Percentiles rank a stretch among this genome's conserved stretches.
These are phyloP conservation scores for Pachyrhynchus sulphureomaculatus DNA, from an alignment of 1,140 invertebrate genomes.

Conservation along the genomic window DNA sequence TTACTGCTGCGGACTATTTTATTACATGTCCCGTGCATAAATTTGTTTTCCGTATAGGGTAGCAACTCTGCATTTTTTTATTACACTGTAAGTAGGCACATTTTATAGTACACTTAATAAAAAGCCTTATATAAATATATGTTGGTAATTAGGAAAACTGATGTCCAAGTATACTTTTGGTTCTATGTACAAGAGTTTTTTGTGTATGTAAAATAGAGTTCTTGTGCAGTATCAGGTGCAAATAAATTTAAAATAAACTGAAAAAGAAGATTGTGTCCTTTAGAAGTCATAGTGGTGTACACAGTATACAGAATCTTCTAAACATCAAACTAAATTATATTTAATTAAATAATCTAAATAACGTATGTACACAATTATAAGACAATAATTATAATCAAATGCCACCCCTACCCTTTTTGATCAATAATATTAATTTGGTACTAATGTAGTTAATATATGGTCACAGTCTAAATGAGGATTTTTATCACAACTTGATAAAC, in stretches of 20 bases:
- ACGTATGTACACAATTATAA: conserved; percentile 37
- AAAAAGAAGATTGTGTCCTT: conserved; percentile 27
- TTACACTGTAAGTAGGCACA: background rate
- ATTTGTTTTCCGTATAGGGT: background rate
- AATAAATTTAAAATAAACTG: conserved; percentile 13
- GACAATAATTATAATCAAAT: conserved; percentile 36
- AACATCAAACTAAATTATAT: conserved; percentile 37
- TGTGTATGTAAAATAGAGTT: conserved; percentile 1
- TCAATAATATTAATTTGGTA: no score
- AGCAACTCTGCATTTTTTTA: no score
- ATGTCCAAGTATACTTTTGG: background rate
- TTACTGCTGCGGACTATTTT: no score
- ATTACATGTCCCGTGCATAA: background rate
- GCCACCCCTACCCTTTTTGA: conserved; percentile 40
- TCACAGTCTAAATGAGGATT: background rate
- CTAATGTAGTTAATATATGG: no score
- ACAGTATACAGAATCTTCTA: conserved; percentile 36
- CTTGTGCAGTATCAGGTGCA: conserved; percentile 19
- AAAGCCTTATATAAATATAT: background rate
- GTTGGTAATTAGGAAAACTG: background rate
- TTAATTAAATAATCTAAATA: conserved; percentile 30
- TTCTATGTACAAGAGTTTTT: conserved; percentile 24
- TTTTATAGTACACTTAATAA: background rate
- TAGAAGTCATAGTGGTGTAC: conserved; percentile 34
- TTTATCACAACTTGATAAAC: background rate